Percentiles rank a stretch among this genome's conserved stretches.
Conservation (phyloP, 2,113 vertebrate genomes). For the Dunckerocampus dactyliophorus region DNA sequence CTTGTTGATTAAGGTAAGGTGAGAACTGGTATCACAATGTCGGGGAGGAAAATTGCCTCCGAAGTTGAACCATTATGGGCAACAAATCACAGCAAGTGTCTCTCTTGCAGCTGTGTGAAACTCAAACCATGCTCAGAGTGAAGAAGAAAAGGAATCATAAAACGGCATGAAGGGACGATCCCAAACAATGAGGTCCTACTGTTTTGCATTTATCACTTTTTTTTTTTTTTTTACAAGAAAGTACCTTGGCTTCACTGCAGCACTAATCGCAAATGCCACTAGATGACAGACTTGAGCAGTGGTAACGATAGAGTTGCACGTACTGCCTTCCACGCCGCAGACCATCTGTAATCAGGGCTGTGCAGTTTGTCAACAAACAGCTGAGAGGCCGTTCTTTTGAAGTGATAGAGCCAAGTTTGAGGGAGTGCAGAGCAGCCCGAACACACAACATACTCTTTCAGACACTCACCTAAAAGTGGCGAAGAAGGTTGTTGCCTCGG, state of each 20-base stretch:
- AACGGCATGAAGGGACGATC: background rate
- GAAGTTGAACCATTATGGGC: constrained; percentile 38
- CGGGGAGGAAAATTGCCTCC: constrained; percentile 42
- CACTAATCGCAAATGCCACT: constrained; percentile 41
- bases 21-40: constrained; percentile 55
- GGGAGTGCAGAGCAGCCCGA: constrained; percentile 64
- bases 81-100: constrained; percentile 51
- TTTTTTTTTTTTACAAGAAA: background rate
- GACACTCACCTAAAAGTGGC: constrained; percentile 63
- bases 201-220: background rate
- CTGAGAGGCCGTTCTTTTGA: constrained; percentile 56
- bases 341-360: constrained; percentile 55
- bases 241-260: background rate
- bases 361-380: constrained; percentile 54
- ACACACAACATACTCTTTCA: constrained; percentile 64
- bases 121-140: constrained; percentile 31
- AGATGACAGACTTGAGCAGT: constrained; percentile 67
- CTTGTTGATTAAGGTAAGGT: constrained; percentile 47
- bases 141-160: constrained; percentile 4
- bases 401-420: constrained; percentile 61
- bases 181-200: background rate
- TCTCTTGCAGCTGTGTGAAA: constrained; percentile 57
- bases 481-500: constrained; percentile 61
- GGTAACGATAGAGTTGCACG: constrained; percentile 24
- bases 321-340: constrained; percentile 27